These are phyloP conservation scores for Ectropis crepuscularia DNA, from an alignment of 2,888 invertebrate genomes.

Conservation along the genomic window DNA sequence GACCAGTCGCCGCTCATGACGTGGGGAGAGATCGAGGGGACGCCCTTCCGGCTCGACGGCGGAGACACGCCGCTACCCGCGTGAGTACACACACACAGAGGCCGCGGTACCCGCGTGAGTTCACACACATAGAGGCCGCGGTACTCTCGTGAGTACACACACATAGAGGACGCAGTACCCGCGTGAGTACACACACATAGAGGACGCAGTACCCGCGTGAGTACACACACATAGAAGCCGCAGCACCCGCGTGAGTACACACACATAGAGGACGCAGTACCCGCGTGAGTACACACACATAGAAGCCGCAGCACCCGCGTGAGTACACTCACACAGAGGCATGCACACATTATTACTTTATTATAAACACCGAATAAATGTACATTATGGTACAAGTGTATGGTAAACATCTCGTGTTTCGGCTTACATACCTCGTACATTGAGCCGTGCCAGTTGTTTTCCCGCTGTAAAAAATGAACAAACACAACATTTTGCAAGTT, in stretches of 20 bases:
- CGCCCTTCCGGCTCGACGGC: constrained; percentile 97
- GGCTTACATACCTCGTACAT: no score
- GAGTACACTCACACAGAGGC: no score
- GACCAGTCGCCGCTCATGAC: constrained; percentile 98
- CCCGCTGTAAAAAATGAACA: no score
- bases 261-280: no score
- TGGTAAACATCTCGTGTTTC: no score
- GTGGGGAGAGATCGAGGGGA: constrained; percentile 99
- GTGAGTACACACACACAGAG: constrained; percentile 72
- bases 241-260: constrained; percentile 83
- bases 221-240: constrained; percentile 85
- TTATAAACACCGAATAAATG: no score
- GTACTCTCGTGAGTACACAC: constrained; percentile 83
- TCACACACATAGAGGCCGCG: no score
- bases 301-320: constrained; percentile 89
- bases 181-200: constrained; percentile 77
- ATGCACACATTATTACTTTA: no score
- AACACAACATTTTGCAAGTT: no score
- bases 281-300: constrained; percentile 78
- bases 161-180: no score
- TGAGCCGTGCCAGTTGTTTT: no score
- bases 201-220: constrained; percentile 87
- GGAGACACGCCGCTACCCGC: constrained; percentile 93
- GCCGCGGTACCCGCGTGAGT: constrained; percentile 88
- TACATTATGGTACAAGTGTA: no score